phyloP scores from a whole-genome alignment of 2,113 vertebrate species.

The Sphyrna mokarran region DNA sequence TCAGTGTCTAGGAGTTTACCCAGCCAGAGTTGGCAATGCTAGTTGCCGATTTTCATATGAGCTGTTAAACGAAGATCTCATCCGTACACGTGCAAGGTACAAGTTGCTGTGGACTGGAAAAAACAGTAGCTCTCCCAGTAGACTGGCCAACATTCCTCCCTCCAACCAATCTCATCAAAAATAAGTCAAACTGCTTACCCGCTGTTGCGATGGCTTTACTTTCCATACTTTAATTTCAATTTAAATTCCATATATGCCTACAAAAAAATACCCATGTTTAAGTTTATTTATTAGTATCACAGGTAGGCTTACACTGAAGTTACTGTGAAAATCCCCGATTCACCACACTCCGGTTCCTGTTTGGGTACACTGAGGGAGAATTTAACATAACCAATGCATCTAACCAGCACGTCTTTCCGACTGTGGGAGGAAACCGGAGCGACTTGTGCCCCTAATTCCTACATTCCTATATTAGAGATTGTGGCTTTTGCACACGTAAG shows the following conservation, averaged over 20 bases:
- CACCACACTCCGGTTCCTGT: no score
- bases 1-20: neutral
- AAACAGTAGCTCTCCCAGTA: neutral
- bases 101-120: neutral
- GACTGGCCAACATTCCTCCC: neutral
- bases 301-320: no score
- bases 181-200: neutral
- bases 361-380: no score
- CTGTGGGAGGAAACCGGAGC: no score
- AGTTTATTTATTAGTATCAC: no score
- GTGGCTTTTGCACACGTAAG: no score
- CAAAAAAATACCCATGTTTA: neutral
- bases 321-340: no score
- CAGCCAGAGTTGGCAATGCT: neutral
- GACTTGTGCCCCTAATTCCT: no score
- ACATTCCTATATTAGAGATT: no score
- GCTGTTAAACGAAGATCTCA: neutral
- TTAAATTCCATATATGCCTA: neutral
- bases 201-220: neutral
- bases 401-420: no score
- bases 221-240: neutral
- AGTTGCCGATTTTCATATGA: neutral
- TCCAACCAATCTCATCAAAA: neutral
- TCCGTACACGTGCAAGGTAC: neutral
- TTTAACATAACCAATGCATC: no score